Percentiles rank a stretch among this genome's conserved stretches.
Conservation (phyloP, 2,888 invertebrate species). For the Eledona agricola region DNA sequence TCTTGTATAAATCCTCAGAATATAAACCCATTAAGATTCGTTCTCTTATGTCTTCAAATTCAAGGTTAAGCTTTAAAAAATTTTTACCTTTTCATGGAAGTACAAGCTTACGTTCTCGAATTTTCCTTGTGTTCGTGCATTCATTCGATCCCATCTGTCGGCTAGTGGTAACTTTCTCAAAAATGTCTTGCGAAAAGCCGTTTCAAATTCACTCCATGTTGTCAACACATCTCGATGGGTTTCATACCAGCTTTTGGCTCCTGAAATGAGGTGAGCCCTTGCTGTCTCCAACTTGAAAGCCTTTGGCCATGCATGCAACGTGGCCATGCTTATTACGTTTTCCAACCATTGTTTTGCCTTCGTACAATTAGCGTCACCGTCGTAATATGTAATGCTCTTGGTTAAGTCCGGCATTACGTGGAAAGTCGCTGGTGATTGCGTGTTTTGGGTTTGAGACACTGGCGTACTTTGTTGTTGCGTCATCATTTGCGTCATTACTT, state of each 20-base stretch:
- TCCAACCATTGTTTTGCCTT: slow-evolving; percentile 1
- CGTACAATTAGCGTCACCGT: neutral
- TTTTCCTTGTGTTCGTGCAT: neutral
- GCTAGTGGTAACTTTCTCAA: neutral
- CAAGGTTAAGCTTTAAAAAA: neutral
- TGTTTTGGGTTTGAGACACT: too few species aligned
- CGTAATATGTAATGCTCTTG: too few species aligned
- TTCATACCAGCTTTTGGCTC: slow-evolving; percentile 1
- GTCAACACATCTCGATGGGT: neutral
- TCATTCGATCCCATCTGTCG: neutral
- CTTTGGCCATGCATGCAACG: slow-evolving; percentile 2
- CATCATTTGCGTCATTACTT: too few species aligned
- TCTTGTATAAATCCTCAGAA: neutral
- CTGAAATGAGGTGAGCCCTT: slow-evolving; percentile 1
- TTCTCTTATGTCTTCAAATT: neutral
- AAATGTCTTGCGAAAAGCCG: neutral
- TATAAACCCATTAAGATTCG: neutral
- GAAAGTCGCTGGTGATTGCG: too few species aligned
- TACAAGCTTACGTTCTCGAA: neutral
- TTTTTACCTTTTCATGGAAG: slow-evolving; percentile 1
- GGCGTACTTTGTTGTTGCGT: too few species aligned
- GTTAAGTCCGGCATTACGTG: too few species aligned
- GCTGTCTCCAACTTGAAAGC: slow-evolving; percentile 3
- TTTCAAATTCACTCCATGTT: neutral
- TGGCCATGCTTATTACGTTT: neutral